Percentiles rank a stretch among this genome's conserved stretches.
These are phyloP conservation scores for Bombycilla garrulus DNA, from an alignment of 2,113 vertebrate species.

Conservation along the genomic window DNA sequence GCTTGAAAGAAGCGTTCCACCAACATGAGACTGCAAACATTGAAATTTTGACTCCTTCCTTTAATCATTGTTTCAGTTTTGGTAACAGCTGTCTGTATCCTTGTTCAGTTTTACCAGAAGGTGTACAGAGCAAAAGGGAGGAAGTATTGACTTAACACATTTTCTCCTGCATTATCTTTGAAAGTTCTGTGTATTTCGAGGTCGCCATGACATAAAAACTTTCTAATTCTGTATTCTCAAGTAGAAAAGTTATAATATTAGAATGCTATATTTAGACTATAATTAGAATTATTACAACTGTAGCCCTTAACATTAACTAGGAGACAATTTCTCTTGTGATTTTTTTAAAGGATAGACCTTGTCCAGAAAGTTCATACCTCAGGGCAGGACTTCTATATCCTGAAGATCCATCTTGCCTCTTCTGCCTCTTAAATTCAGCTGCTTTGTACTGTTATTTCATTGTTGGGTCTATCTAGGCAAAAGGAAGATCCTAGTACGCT, in stretches of 20 bases:
- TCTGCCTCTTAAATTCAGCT: neutral
- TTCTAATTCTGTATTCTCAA: neutral
- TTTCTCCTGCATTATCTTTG: neutral
- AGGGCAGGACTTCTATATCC: neutral
- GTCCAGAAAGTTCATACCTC: neutral
- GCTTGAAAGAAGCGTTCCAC: neutral
- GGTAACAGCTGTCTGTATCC: neutral
- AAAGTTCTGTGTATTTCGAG: neutral
- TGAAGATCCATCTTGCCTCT: neutral
- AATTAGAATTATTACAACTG: neutral
- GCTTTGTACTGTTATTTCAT: neutral
- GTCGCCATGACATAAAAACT: neutral
- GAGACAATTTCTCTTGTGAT: neutral
- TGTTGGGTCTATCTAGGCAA: neutral
- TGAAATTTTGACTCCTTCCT: neutral
- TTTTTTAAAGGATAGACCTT: neutral
- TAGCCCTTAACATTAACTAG: neutral
- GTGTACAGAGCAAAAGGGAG: neutral
- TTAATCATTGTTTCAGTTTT: neutral
- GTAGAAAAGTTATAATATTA: neutral
- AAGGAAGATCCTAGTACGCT: neutral
- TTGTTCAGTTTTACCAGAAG: neutral
- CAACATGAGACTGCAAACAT: neutral
- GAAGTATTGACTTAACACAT: neutral
- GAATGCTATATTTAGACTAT: neutral